Percentiles rank a stretch among this genome's conserved stretches.
phyloP scores from a whole-genome alignment of 2,888 invertebrate genomes.

The Eurytoma adleriae region DNA sequence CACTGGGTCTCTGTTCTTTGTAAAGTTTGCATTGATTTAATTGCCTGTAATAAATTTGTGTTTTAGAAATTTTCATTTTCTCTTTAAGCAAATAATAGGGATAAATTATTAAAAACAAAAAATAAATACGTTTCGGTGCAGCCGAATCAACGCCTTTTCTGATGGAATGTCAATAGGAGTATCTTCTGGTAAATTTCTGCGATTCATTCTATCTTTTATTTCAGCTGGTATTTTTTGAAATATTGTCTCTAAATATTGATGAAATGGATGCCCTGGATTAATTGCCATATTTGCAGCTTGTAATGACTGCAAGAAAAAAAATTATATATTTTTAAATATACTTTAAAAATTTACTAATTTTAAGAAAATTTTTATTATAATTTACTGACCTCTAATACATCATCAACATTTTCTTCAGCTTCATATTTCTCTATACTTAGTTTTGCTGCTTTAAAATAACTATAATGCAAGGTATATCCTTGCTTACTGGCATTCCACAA shows the following conservation, averaged over 20 bases:
- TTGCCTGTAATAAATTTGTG: slow-evolving; percentile 78
- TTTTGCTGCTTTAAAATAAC: slow-evolving; percentile 96
- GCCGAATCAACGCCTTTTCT: slow-evolving; percentile 90
- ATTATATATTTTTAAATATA: background rate
- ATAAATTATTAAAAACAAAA: background rate
- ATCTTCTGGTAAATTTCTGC: slow-evolving; percentile 80
- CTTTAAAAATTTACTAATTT: background rate
- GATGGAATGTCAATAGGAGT: slow-evolving; percentile 83
- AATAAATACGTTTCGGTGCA: slow-evolving; percentile 89
- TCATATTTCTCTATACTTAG: slow-evolving; percentile 96
- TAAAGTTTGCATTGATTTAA: slow-evolving; percentile 93
- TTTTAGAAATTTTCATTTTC: slow-evolving; percentile 7
- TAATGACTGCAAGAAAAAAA: slow-evolving; percentile 82
- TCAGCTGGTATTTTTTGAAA: slow-evolving; percentile 90
- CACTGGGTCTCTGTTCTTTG: slow-evolving; percentile 97
- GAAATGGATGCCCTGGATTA: slow-evolving; percentile 84
- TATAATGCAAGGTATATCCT: slow-evolving; percentile 88
- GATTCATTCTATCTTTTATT: slow-evolving; percentile 84
- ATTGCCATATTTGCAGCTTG: slow-evolving; percentile 89
- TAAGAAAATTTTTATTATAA: background rate
- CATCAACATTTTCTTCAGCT: slow-evolving; percentile 97
- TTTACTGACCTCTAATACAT: slow-evolving; percentile 88
- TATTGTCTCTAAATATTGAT: slow-evolving; percentile 91
- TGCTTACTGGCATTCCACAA: slow-evolving; percentile 94
- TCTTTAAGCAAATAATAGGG: slow-evolving; percentile 16